Percentiles rank a stretch among this genome's conserved stretches.
These are phyloP conservation scores for Aporophyla lueneburgensis DNA, from an alignment of 2,888 invertebrate species.

Conservation along the genomic window DNA sequence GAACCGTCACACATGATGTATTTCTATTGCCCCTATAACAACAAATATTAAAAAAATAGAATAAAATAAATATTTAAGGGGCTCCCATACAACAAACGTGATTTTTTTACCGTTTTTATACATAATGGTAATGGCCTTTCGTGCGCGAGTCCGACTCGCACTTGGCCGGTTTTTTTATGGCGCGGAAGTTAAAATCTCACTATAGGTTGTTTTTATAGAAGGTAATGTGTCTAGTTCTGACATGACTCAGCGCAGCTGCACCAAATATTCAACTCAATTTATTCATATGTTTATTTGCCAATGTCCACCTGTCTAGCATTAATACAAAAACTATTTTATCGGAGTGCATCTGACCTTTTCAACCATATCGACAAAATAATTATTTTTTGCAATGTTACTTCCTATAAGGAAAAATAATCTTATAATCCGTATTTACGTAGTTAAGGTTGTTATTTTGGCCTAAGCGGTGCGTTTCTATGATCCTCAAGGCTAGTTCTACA, in stretches of 20 bases:
- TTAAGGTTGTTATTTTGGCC: constrained; percentile 26
- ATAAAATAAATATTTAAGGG: too few species aligned
- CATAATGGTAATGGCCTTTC: too few species aligned
- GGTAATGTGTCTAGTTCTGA: background rate
- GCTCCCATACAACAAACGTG: too few species aligned
- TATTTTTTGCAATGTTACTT: constrained; percentile 29
- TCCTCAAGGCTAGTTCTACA: constrained; percentile 50
- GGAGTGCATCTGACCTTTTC: constrained; percentile 28
- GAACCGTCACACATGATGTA: too few species aligned
- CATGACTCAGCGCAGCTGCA: background rate
- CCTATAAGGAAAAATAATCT: constrained; percentile 26
- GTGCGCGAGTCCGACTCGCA: too few species aligned
- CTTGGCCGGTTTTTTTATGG: too few species aligned
- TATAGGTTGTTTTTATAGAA: background rate
- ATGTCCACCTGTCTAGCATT: too few species aligned
- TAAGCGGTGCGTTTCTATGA: background rate
- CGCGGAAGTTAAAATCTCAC: background rate
- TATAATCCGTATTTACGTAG: background rate
- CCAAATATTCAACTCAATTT: background rate
- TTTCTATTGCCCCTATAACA: too few species aligned
- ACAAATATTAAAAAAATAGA: too few species aligned
- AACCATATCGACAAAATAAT: background rate
- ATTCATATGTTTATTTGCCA: background rate
- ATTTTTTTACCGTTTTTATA: too few species aligned
- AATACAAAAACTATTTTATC: background rate